Base-by-base conservation (phyloP, 2,113 vertebrate species). In the Strigops habroptila region DNA sequence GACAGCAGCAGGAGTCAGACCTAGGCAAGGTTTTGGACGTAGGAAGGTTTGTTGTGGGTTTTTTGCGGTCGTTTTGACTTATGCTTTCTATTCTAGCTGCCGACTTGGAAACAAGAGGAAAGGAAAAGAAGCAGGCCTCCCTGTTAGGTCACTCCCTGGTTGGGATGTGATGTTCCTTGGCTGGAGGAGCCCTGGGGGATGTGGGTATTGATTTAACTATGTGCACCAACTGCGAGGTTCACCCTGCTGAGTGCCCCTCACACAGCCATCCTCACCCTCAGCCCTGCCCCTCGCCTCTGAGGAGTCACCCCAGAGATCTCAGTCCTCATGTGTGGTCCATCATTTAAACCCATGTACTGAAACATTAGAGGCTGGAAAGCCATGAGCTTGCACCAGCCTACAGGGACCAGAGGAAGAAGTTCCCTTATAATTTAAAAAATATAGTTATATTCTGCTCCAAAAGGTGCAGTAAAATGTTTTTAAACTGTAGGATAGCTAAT, bases 161-260 rank as follows among this genome's bases (percentile, higher is more conserved):
- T 0, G 0, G 19, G 41, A 33, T 70, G 83, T 7, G 1, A 49
- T 22, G n/a, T 62, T 16, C 30, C 53, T 46, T 48, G 62, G 52
- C 60, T 57, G 52, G 41, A 18, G 44, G 41, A 84, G 51, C 75
- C 89, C 81, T 76, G n/a, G 13, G 43, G 83, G 69, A 82, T n/a
- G 81, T 25, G 31, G 17, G 28, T 89, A 69, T 57, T 69, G 95
- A 83, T 91, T 88, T 64, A 93, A 95, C 37, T 41, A 14, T 9
- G 31, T 14, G 49, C 79, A 81, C 80, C 92, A 93, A 41, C 65
- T 53, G 37, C 3, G 48, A 83, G 68, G 73, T 30, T 85, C 70
- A 33, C 1, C 1, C 27, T 78, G 39, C 84, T 62, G 21, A 74
- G 71, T 82, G 71, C 51, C 46, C 49, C 76, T 76, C 46, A 27